Evolutionary conservation across 2,113 vertebrate genomes (phyloP).

Genomic region (Lasiurus cinereus): DNA sequence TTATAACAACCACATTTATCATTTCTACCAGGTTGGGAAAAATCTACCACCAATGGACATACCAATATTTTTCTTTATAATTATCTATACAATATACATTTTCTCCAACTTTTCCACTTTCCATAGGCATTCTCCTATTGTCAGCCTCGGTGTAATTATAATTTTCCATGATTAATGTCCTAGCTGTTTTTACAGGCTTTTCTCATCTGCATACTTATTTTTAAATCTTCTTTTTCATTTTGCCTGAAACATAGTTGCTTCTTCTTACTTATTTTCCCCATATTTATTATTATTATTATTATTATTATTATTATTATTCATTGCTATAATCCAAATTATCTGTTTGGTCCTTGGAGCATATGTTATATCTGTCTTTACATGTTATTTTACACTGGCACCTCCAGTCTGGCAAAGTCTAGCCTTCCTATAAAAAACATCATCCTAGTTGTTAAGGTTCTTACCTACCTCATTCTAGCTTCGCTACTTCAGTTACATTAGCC

Average conservation of each 20-base stretch:
- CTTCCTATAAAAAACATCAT: background rate
- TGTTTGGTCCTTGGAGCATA: background rate
- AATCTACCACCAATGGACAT: background rate
- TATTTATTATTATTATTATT: background rate
- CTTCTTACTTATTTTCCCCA: background rate
- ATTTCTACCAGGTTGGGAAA: background rate
- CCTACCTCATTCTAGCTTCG: background rate
- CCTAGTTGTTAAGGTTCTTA: background rate
- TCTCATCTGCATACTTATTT: background rate
- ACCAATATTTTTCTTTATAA: conserved; percentile 32
- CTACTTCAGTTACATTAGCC: background rate
- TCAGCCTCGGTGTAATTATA: background rate
- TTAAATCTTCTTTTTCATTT: background rate
- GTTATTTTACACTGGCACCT: fast-evolving
- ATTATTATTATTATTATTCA: background rate
- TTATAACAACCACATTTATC: conserved; percentile 14
- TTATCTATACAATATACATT: background rate
- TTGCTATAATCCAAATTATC: background rate
- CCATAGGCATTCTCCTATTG: background rate
- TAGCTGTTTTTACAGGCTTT: background rate
- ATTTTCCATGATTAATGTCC: conserved; percentile 1
- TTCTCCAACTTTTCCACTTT: background rate
- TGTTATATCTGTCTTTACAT: background rate
- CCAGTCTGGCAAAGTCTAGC: background rate
- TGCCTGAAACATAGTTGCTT: background rate